Percentiles rank a stretch among this genome's conserved stretches.
Conservation (phyloP, 2,888 invertebrate genomes). For the Blastobasis lacticolella region DNA sequence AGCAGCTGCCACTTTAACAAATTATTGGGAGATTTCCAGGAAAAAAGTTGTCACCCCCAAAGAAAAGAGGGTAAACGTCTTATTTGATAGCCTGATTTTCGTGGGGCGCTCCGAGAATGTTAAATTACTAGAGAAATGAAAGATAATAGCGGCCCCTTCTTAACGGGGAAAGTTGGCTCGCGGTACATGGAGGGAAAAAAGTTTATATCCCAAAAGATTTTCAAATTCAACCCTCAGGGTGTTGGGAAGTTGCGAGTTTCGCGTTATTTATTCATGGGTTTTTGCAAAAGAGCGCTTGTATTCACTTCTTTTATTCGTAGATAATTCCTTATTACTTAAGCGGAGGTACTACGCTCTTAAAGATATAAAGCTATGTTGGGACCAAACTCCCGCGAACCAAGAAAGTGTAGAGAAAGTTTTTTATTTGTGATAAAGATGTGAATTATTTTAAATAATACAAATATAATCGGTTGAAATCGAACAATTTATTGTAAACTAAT, state of each 20-base stretch:
- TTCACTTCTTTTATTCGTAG: constrained; percentile 6
- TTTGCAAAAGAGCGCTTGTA: constrained; percentile 18
- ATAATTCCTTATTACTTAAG: constrained; percentile 5
- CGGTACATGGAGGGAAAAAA: constrained; percentile 51
- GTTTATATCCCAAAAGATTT: constrained; percentile 63
- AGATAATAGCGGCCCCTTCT: constrained; percentile 66
- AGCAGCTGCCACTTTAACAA: constrained; percentile 71
- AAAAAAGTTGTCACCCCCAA: constrained; percentile 64
- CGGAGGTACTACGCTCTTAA: background rate
- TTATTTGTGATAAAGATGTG: too few species aligned
- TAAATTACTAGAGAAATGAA: constrained; percentile 72
- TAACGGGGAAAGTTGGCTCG: constrained; percentile 50
- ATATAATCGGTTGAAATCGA: constrained; percentile 41
- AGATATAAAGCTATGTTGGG: too few species aligned
- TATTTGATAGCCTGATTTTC: constrained; percentile 70
- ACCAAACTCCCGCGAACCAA: too few species aligned
- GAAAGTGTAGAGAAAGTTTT: too few species aligned
- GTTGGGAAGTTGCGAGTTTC: constrained; percentile 37
- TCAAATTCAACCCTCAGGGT: constrained; percentile 49
- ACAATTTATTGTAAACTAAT: constrained; percentile 73
- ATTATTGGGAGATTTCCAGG: constrained; percentile 66
- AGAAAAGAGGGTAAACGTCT: constrained; percentile 50
- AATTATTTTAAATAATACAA: too few species aligned
- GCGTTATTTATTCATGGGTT: constrained; percentile 67
- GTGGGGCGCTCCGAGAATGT: constrained; percentile 61